Percentiles rank a stretch among this genome's conserved stretches.
These are phyloP conservation scores for Sphyrna mokarran DNA, from an alignment of 2,113 vertebrate species.

Conservation along the genomic window DNA sequence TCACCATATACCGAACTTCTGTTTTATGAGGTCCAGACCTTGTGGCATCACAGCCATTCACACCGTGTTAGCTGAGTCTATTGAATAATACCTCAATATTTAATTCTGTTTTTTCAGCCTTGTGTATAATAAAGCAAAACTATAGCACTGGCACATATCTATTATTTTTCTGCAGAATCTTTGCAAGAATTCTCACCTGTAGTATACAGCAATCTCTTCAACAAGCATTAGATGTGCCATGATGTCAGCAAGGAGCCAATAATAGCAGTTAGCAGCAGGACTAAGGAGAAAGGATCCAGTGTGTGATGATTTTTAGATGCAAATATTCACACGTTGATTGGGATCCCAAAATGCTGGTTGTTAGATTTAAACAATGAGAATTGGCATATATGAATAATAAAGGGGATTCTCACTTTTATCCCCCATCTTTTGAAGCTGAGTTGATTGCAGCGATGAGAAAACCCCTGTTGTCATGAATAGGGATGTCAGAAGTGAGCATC, in stretches of 20 bases:
- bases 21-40: too few species aligned
- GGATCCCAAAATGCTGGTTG: not conserved
- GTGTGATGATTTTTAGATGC: not conserved
- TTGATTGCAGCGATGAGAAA: not conserved
- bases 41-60: too few species aligned
- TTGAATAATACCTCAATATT: too few species aligned
- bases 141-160: too few species aligned
- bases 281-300: not conserved
- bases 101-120: too few species aligned
- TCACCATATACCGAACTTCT: too few species aligned
- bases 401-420: not conserved
- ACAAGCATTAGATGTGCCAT: not conserved
- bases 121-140: too few species aligned
- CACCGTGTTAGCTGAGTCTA: too few species aligned
- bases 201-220: not conserved
- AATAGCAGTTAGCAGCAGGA: not conserved
- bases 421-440: not conserved
- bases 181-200: not conserved
- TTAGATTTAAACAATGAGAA: not conserved
- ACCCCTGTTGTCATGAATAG: not conserved
- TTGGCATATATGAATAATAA: not conserved
- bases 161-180: not conserved
- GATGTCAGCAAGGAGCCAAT: not conserved
- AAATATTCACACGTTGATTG: not conserved
- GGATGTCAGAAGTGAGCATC: not conserved